Base-by-base conservation (phyloP, 2,888 invertebrate species). In the Spodoptera picta region DNA sequence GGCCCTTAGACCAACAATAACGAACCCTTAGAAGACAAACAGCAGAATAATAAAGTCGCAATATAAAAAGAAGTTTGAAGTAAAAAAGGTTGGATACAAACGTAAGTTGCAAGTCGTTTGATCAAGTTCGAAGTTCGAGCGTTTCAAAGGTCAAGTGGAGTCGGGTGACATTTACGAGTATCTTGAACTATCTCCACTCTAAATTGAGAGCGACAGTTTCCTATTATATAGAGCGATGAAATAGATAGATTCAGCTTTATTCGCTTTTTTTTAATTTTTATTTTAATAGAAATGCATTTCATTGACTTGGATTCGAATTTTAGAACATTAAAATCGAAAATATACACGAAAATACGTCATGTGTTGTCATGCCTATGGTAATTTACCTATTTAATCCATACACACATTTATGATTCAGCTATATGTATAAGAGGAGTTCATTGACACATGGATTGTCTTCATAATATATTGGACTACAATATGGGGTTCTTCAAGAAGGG, bases 111-210 rank as follows among this genome's bases (percentile, higher is more conserved):
- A 10, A 69, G 50, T 36, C 43, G 7, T 59, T 73, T 49, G 54
- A 58, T 58, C 48, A 59, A 50, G 24, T 59, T 60, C n/a, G 46
- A 52, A 46, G 24, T 59, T 60, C n/a, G 46, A 52, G 49, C n/a
- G 46, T 4, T 14, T 55, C 46, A 53, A 57, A 71, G 56, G 69
- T 69, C 74, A 57, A 54, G 36, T 10, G 47, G 9, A 45, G 63
- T 24, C 24, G 27, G 36, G 57, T 6, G 50, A 52, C 23, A n/a
- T 61, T 55, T 41, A 55, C 11, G 45, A 67, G 54, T 48, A 45
- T 60, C 52, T 58, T 46, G 31, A 52, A 49, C 53, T 44, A 11
- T 41, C 14, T 24, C 27, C 12, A 50, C 12, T 23, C 12, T 45
- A 4, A 10, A 24, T 24, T 69, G 24, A 23, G 44, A 14, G 43